A percentile compares a stretch with the other conserved stretches of the same genome.
These are phyloP conservation scores for Solenodon paradoxus DNA, from an alignment of 2,113 vertebrate genomes.

Conservation along the genomic window DNA sequence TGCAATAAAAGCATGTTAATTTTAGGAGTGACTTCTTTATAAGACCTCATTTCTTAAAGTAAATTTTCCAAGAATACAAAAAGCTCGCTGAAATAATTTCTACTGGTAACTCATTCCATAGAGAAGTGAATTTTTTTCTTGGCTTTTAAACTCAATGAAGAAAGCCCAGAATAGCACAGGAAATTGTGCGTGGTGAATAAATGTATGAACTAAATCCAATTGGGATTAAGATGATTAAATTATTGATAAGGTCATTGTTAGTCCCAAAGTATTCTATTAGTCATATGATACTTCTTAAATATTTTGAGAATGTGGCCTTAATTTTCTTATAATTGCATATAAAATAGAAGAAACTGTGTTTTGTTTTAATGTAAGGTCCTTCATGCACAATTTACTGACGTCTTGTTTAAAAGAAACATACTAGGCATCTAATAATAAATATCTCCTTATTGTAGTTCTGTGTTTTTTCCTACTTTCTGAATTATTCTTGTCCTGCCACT, in stretches of 20 bases:
- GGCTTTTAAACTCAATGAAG: constrained; percentile 63
- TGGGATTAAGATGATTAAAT: constrained; percentile 72
- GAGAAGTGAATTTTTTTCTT: constrained; percentile 67
- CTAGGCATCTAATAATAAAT: background rate
- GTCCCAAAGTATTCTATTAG: constrained; percentile 76
- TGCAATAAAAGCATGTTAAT: constrained; percentile 73
- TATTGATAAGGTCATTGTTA: constrained; percentile 71
- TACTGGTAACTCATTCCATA: constrained; percentile 74
- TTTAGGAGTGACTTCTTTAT: constrained; percentile 73
- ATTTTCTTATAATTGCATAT: constrained; percentile 75
- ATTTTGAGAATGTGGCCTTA: constrained; percentile 77
- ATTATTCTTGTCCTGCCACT: constrained; percentile 58
- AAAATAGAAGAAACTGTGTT: constrained; percentile 75
- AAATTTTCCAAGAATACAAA: constrained; percentile 70
- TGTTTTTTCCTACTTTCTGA: constrained; percentile 35
- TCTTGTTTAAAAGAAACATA: constrained; percentile 11
- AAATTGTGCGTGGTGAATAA: constrained; percentile 45
- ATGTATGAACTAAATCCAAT: constrained; percentile 70
- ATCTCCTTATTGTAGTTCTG: constrained; percentile 8
- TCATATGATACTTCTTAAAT: constrained; percentile 71
- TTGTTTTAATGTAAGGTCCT: constrained; percentile 74
- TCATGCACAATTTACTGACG: constrained; percentile 67
- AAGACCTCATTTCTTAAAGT: constrained; percentile 74
- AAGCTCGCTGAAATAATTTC: constrained; percentile 78
- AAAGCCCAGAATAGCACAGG: constrained; percentile 41